Evolutionary conservation across 2,888 invertebrate genomes (phyloP), one percentile per base, ranked within the genome.

Genomic region (Oxystoma pomonae): DNA sequence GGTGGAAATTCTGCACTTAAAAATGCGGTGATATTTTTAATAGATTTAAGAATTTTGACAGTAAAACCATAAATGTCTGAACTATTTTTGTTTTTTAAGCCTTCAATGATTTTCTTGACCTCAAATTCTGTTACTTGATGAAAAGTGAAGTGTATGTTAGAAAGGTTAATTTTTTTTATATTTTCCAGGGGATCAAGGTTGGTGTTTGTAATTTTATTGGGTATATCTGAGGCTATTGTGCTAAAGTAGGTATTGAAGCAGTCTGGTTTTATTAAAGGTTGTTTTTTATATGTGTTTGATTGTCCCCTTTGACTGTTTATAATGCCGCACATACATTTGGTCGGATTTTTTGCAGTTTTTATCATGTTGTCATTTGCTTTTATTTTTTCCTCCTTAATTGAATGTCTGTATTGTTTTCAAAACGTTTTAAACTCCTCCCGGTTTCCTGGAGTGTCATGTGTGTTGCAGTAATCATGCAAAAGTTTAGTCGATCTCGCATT

Each of bases 21-120:
- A 35, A 35, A 35, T 55, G 18, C 19, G n/a, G 56, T 16, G 17
- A 60, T 60, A 21, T 57, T 61, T 57, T 57, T 57, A 18, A 61
- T 20, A 18, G 19, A 12, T 57, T 61, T 56, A 16, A 61, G 49
- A 16, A 57, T 19, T 50, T 51, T 57, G 16, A 50, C 57, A 12
- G 51, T 50, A 9, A 58, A n/a, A 19, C 58, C 51, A 57, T 61
- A 35, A 12, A 61, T 51, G 20, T 56, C 61, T 57, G 56, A 17
- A 57, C 57, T 61, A 18, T 56, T 56, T 61, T 61, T 61, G 50
- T 61, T 61, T 57, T 57, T 61, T 18, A 61, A 20, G 20, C 7
- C 20, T n/a, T 61, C 12, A 18, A 61, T 57, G 20, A 49, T 5
- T 50, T 56, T 1, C 20, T 17, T 17, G 18, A 61, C 57, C 20